These are phyloP conservation scores for Crypturellus undulatus DNA, from an alignment of 2,113 vertebrate species.

Conservation along the genomic window DNA sequence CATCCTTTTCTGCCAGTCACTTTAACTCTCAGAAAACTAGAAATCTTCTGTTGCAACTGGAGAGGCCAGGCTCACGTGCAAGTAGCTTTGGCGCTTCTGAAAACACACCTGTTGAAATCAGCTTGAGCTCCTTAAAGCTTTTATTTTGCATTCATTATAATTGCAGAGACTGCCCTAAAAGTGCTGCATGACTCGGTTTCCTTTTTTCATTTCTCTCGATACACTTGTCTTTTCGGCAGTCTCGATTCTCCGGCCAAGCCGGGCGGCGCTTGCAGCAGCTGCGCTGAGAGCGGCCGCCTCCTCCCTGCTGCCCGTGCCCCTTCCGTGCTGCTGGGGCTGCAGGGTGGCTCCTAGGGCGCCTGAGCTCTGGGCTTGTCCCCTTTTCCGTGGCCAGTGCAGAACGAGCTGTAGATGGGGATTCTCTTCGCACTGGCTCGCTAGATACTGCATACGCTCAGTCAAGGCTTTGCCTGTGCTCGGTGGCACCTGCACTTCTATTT, in stretches of 20 bases:
- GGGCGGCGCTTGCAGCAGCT: not conserved
- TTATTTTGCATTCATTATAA: slow-evolving; percentile 46
- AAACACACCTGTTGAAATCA: slow-evolving; percentile 5
- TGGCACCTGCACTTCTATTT: not conserved
- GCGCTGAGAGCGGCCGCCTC: not conserved
- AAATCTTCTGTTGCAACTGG: not conserved
- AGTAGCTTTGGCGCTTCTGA: slow-evolving; percentile 18
- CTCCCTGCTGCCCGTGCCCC: not conserved
- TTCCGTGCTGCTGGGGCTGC: too few relatives aligned
- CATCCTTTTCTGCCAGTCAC: not conserved
- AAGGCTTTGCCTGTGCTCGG: not conserved
- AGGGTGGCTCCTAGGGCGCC: too few relatives aligned
- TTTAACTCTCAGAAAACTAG: not conserved
- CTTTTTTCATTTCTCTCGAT: slow-evolving; percentile 47
- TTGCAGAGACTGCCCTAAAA: slow-evolving; percentile 68
- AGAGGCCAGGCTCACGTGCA: slow-evolving; percentile 23
- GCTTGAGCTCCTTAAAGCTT: slow-evolving; percentile 41
- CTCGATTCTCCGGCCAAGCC: slow-evolving; percentile 41
- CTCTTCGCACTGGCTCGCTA: not conserved
- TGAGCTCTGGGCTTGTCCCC: not conserved
- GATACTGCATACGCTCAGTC: not conserved
- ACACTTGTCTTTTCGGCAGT: not conserved
- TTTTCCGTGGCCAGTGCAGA: not conserved
- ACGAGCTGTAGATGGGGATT: accelerated
- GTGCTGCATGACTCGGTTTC: slow-evolving; percentile 72